Conservation (phyloP, 2,888 invertebrate species). For the Resseliella maxima region DNA sequence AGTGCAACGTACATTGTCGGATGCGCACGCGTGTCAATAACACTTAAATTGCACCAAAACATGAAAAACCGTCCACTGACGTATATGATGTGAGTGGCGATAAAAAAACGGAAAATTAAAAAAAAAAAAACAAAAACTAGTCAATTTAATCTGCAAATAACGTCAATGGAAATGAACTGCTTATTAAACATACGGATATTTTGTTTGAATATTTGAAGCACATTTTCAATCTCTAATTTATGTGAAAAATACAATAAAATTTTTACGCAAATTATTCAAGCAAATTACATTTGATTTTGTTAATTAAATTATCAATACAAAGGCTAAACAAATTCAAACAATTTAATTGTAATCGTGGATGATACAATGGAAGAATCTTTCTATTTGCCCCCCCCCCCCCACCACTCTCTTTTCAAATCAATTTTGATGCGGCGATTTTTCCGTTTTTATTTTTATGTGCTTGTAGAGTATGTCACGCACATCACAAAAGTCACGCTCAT, state of each 20-base stretch:
- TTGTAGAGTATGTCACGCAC: background rate
- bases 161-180: background rate
- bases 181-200: background rate
- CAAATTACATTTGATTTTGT: too few relatives aligned
- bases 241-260: background rate
- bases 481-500: slow-evolving; percentile 4
- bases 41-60: background rate
- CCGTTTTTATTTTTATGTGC: background rate
- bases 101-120: too few relatives aligned
- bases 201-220: background rate
- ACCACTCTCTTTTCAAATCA: too few relatives aligned
- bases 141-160: too few relatives aligned
- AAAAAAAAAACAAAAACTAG: too few relatives aligned
- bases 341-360: too few relatives aligned
- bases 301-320: too few relatives aligned
- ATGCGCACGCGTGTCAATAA: slow-evolving; percentile 15
- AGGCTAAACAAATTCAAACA: too few relatives aligned
- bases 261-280: too few relatives aligned
- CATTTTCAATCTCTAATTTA: too few relatives aligned
- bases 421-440: background rate
- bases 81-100: background rate
- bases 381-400: too few relatives aligned
- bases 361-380: too few relatives aligned
- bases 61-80: background rate
- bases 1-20: background rate